These are phyloP conservation scores for Trypoxylus dichotomus DNA, from an alignment of 1,140 invertebrate species.

Conservation along the genomic window DNA sequence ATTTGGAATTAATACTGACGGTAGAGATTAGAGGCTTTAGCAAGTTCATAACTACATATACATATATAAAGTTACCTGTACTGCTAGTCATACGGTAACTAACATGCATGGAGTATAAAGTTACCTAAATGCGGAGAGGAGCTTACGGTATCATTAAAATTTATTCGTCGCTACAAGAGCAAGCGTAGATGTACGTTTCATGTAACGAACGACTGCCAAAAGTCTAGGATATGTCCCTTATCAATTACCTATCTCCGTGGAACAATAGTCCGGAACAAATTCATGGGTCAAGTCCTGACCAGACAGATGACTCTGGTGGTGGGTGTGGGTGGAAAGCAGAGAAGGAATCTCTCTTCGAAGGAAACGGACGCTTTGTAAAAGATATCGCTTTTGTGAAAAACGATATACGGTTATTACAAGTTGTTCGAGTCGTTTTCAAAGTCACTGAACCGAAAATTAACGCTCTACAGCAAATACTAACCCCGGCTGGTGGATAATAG, in stretches of 20 bases:
- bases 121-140: too few species aligned
- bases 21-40: too few species aligned
- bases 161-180: background rate
- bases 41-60: too few species aligned
- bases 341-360: background rate
- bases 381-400: conserved; percentile 26
- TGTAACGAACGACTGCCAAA: background rate
- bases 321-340: background rate
- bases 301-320: background rate
- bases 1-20: too few species aligned
- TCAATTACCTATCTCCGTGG: conserved; percentile 16
- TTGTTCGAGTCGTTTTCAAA: background rate
- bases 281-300: background rate
- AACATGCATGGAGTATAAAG: too few species aligned
- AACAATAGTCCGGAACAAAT: conserved; percentile 11
- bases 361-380: conserved; percentile 19
- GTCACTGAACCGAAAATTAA: background rate
- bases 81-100: too few species aligned
- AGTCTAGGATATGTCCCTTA: background rate
- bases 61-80: too few species aligned
- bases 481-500: background rate
- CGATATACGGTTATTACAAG: conserved; percentile 27
- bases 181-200: background rate
- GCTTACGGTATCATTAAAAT: too few species aligned
- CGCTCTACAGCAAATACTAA: background rate